phyloP scores from a whole-genome alignment of 2,888 invertebrate species.

The Apocheima hispidaria region DNA sequence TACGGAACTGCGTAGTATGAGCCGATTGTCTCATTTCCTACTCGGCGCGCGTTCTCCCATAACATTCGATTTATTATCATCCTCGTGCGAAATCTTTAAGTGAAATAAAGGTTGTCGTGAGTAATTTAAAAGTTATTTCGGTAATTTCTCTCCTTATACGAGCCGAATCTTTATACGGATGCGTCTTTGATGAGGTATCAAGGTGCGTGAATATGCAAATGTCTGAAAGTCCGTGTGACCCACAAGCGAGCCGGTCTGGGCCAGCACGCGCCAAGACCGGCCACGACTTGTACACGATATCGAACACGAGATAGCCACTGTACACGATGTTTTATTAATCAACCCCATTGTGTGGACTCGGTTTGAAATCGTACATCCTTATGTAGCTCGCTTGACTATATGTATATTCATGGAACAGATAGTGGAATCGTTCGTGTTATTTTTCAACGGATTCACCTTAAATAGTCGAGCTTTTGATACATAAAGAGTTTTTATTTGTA shows the following conservation, averaged over 20 bases:
- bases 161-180: slow-evolving; percentile 45
- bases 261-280: slow-evolving; percentile 48
- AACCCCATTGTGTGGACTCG: slow-evolving; percentile 63
- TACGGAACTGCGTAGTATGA: slow-evolving; percentile 61
- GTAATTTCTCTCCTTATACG: slow-evolving; percentile 55
- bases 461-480: slow-evolving; percentile 19
- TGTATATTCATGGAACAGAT: slow-evolving; percentile 36
- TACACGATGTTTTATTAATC: slow-evolving; percentile 76
- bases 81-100: slow-evolving; percentile 20
- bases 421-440: slow-evolving; percentile 28
- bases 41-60: slow-evolving; percentile 43
- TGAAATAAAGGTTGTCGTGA: slow-evolving; percentile 27
- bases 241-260: slow-evolving; percentile 55
- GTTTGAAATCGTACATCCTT: slow-evolving; percentile 50
- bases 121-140: slow-evolving; percentile 31
- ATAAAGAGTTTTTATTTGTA: not conserved
- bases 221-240: slow-evolving; percentile 76
- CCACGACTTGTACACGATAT: slow-evolving; percentile 44
- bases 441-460: slow-evolving; percentile 35
- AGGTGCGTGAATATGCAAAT: slow-evolving; percentile 63
- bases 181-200: slow-evolving; percentile 50
- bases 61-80: slow-evolving; percentile 39
- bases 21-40: slow-evolving; percentile 47
- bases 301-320: slow-evolving; percentile 56
- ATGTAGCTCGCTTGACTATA: slow-evolving; percentile 46